Percentiles rank a stretch among this genome's conserved stretches.
phyloP scores from a whole-genome alignment of 2,888 invertebrate species.

The Eueremaeus valkanovi region DNA sequence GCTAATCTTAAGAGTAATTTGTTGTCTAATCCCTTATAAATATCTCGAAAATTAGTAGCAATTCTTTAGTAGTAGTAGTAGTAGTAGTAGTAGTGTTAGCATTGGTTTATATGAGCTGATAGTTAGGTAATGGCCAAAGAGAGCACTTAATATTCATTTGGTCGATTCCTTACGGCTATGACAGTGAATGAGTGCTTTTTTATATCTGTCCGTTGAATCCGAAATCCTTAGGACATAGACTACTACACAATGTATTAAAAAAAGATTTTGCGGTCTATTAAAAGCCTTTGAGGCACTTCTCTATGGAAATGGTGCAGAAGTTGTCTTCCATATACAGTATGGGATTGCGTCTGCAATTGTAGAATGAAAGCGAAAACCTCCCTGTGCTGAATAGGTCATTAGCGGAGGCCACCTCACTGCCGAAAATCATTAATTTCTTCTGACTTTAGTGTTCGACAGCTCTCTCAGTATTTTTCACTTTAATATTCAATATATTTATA shows the following conservation, averaged over 20 bases:
- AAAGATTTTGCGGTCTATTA: not conserved
- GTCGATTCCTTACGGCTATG: slow-evolving; percentile 7
- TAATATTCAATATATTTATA: slow-evolving; percentile 9
- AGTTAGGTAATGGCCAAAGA: slow-evolving; percentile 19
- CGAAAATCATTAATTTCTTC: slow-evolving; percentile 22
- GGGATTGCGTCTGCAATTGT: not conserved
- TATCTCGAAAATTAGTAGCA: slow-evolving; percentile 17
- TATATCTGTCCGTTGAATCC: not conserved
- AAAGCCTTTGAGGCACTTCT: not conserved
- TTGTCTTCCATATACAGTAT: slow-evolving; percentile 6
- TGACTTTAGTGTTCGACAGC: slow-evolving; percentile 23
- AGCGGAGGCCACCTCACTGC: slow-evolving; percentile 24
- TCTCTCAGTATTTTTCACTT: slow-evolving; percentile 22
- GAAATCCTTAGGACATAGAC: not conserved
- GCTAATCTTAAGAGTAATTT: slow-evolving; percentile 19
- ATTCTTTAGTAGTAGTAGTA: no score
- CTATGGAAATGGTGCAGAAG: not conserved
- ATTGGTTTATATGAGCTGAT: not conserved
- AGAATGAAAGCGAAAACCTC: not conserved
- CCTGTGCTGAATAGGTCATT: slow-evolving; percentile 29
- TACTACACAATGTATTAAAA: slow-evolving; percentile 21
- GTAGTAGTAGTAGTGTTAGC: not conserved
- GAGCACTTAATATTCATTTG: slow-evolving; percentile 27
- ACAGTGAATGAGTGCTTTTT: slow-evolving; percentile 23
- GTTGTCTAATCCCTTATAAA: slow-evolving; percentile 2